These are phyloP conservation scores for Lepidotrigona ventralis DNA, from an alignment of 1,140 invertebrate species.

Conservation along the genomic window DNA sequence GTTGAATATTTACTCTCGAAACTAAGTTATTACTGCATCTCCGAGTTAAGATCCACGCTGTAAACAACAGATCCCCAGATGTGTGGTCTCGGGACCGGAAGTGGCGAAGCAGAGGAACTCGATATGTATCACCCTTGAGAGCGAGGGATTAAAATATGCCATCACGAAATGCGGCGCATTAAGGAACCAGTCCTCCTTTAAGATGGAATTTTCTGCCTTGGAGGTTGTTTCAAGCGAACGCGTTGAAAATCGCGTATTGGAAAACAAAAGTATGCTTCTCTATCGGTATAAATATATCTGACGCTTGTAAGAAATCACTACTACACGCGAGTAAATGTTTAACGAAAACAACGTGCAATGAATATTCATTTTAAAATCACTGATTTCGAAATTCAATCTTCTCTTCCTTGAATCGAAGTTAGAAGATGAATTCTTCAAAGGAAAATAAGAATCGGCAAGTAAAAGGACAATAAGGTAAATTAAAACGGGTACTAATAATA, in stretches of 20 bases:
- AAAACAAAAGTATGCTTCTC: not conserved
- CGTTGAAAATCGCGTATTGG: no score
- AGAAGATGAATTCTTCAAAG: not conserved
- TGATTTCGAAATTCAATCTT: not conserved
- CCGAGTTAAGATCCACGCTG: conserved; percentile 4
- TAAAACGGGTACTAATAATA: not conserved
- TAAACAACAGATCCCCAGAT: conserved; percentile 44
- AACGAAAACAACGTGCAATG: not conserved
- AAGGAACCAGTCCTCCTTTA: not conserved
- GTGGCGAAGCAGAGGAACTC: conserved; percentile 33
- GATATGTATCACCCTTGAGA: conserved; percentile 31
- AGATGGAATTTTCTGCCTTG: no score
- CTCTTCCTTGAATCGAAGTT: no score
- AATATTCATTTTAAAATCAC: not conserved
- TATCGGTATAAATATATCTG: no score
- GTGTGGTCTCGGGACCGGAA: conserved; percentile 35
- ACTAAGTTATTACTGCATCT: conserved; percentile 14
- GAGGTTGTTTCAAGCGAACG: no score
- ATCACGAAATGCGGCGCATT: conserved; percentile 5
- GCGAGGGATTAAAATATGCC: conserved; percentile 29
- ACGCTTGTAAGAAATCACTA: no score
- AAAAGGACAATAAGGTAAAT: not conserved
- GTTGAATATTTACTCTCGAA: not conserved
- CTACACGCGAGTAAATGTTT: not conserved
- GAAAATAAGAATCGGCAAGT: not conserved